Conservation (phyloP, 1,140 invertebrate species). For the Pseudomyrmex sp. region DNA sequence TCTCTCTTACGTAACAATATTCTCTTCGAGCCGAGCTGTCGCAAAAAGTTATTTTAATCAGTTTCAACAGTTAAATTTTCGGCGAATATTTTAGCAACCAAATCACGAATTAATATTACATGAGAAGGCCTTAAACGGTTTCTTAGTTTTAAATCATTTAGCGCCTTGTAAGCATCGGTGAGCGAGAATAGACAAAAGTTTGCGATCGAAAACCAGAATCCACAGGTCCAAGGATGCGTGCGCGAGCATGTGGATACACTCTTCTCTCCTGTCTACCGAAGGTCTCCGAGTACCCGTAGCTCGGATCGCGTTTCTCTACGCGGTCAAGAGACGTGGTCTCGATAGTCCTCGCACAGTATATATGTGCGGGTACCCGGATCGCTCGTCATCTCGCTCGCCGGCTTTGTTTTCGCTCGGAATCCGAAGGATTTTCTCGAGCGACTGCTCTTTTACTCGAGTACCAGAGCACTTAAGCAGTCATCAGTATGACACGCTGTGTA, state of each 20-base stretch:
- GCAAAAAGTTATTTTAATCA: not conserved
- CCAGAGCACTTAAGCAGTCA: not conserved
- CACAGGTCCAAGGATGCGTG: slow-evolving; percentile 8
- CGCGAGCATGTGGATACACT: not conserved
- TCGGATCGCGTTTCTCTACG: slow-evolving; percentile 46
- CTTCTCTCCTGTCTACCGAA: slow-evolving; percentile 20
- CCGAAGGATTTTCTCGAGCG: slow-evolving; percentile 51
- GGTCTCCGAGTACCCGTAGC: slow-evolving; percentile 54
- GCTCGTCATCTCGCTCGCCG: slow-evolving; percentile 39
- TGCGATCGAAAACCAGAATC: not conserved
- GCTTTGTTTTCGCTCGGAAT: slow-evolving; percentile 44
- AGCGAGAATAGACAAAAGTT: not conserved
- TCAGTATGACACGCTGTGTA: too few species aligned
- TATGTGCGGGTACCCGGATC: slow-evolving; percentile 55
- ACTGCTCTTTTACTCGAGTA: slow-evolving; percentile 6
- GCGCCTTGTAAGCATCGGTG: not conserved
- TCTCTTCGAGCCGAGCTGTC: too few species aligned
- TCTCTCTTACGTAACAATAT: too few species aligned
- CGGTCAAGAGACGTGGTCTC: slow-evolving; percentile 51
- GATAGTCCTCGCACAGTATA: slow-evolving; percentile 38
- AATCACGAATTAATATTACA: too few species aligned
- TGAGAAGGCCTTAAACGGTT: too few species aligned
- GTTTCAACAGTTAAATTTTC: too few species aligned
- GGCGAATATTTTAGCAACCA: too few species aligned
- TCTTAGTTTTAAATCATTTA: not conserved